Conservation (phyloP, 2,888 invertebrate genomes). For the Netelia inedita region DNA sequence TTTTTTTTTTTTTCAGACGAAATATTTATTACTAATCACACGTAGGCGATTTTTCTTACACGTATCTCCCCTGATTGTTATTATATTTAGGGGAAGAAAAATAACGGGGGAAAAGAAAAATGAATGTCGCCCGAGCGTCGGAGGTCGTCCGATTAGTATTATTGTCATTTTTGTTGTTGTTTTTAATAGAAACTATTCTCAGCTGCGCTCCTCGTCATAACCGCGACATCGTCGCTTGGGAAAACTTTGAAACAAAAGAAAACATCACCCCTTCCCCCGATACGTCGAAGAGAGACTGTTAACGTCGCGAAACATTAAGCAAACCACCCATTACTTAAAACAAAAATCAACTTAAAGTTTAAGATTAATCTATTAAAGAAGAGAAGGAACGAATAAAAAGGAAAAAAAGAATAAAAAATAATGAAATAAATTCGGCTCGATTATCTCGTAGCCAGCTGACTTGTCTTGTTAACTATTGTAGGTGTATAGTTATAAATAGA, state of each 20-base stretch:
- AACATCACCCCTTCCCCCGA: not conserved
- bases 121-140: constrained; percentile 23
- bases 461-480: constrained; percentile 84
- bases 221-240: not conserved
- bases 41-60: constrained; percentile 55
- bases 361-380: constrained; percentile 77
- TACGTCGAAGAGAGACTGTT: not conserved
- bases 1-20: constrained; percentile 69
- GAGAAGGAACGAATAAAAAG: constrained; percentile 68
- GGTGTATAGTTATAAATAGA: constrained; percentile 80
- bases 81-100: constrained; percentile 46
- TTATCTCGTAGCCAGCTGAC: constrained; percentile 77
- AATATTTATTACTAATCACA: constrained; percentile 58
- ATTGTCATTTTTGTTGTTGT: constrained; percentile 17
- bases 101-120: constrained; percentile 38
- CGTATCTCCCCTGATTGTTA: constrained; percentile 40
- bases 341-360: constrained; percentile 77
- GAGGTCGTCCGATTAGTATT: constrained; percentile 31
- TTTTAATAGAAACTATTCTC: constrained; percentile 30
- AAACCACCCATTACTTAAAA: constrained; percentile 74
- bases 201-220: constrained; percentile 44
- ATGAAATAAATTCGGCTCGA: constrained; percentile 74
- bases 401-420: constrained; percentile 69
- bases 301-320: constrained; percentile 58
- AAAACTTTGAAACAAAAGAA: constrained; percentile 3